Percentiles rank a stretch among this genome's conserved stretches.
phyloP scores from a whole-genome alignment of 1,140 invertebrate genomes.

The Formica selysi region DNA sequence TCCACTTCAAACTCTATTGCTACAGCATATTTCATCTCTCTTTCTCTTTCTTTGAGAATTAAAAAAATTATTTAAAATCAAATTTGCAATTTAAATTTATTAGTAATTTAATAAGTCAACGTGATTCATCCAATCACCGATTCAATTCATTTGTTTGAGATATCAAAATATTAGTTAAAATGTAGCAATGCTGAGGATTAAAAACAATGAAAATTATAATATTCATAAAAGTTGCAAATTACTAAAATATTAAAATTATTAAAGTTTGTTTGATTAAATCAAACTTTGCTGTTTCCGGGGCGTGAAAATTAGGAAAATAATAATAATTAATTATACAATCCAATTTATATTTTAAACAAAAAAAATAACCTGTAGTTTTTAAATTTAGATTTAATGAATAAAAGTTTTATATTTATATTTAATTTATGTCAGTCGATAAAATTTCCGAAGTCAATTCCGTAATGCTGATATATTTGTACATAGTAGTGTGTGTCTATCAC shows the following conservation, averaged over 20 bases:
- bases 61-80: not conserved
- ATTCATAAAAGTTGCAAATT: not conserved
- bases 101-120: not conserved
- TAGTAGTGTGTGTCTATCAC: conserved; percentile 15
- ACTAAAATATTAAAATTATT: not conserved
- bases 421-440: conserved; percentile 1
- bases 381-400: conserved; percentile 28
- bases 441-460: conserved; percentile 16
- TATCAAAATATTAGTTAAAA: not conserved
- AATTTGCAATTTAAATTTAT: not conserved
- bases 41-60: not conserved
- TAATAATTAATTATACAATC: not conserved
- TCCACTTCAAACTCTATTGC: not conserved
- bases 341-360: not conserved
- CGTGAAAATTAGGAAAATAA: not conserved
- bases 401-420: conserved; percentile 20
- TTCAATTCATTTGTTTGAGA: not conserved
- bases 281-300: not conserved
- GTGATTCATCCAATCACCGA: not conserved
- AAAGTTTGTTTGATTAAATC: not conserved
- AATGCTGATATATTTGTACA: conserved; percentile 42
- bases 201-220: not conserved
- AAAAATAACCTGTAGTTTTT: not conserved
- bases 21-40: not conserved
- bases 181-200: not conserved